Evolutionary conservation across 2,113 vertebrate species (phyloP).

Genomic region (Neodontobutis hainanensis): DNA sequence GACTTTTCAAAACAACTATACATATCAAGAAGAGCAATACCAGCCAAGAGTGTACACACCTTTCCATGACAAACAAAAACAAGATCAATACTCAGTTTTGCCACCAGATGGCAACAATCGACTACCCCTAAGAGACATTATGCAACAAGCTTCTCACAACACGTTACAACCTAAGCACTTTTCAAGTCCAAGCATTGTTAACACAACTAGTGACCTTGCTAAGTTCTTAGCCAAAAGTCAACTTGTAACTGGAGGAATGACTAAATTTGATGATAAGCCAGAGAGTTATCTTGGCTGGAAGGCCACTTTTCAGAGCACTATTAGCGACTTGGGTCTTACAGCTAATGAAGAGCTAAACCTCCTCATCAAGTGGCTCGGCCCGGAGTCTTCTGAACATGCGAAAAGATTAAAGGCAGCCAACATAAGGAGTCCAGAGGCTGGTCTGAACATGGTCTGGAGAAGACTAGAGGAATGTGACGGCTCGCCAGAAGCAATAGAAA

Average conservation of each 20-base stretch:
- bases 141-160: not conserved
- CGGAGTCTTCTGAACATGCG: not conserved
- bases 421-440: not conserved
- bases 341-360: not conserved
- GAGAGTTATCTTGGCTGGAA: conserved; percentile 1
- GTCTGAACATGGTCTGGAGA: conserved; percentile 5
- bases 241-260: not conserved
- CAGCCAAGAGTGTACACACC: not conserved
- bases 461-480: conserved; percentile 16
- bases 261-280: not conserved
- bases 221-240: not conserved
- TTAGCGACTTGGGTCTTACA: not conserved
- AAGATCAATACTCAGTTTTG: not conserved
- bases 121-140: not conserved
- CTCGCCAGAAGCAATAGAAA: conserved; percentile 15
- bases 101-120: not conserved
- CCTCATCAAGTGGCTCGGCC: not conserved
- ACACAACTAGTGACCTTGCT: not conserved
- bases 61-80: not conserved
- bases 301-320: not conserved
- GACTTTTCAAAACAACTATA: not conserved
- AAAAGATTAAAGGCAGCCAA: not conserved
- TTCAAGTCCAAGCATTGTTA: not conserved
- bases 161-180: not conserved
- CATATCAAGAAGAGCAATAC: not conserved